These are phyloP conservation scores for Mesochorus sp. DNA, from an alignment of 2,888 invertebrate genomes.

Conservation along the genomic window DNA sequence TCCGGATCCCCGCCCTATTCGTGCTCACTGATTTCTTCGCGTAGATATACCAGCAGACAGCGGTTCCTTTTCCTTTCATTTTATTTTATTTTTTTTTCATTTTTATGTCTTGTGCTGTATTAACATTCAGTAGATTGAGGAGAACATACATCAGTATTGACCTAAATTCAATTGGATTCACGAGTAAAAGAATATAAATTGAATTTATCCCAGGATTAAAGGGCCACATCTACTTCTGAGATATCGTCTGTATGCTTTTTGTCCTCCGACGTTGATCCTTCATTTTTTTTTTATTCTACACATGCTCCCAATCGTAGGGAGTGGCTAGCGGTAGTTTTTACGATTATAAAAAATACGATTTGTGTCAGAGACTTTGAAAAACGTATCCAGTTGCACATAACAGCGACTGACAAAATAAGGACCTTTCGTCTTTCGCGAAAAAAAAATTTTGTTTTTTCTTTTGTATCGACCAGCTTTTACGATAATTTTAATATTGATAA, in stretches of 20 bases:
- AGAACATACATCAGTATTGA: constrained; percentile 7
- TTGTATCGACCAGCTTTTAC: no score
- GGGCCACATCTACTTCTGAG: neutral
- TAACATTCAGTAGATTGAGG: neutral
- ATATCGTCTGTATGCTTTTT: neutral
- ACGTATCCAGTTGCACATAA: no score
- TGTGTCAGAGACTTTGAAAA: no score
- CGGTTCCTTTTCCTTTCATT: constrained; percentile 3
- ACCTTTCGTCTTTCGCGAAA: no score
- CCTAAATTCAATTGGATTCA: constrained; percentile 13
- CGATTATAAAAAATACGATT: no score
- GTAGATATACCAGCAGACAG: neutral
- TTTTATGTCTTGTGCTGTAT: neutral
- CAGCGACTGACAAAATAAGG: no score
- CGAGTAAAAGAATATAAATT: neutral
- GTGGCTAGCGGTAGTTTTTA: no score
- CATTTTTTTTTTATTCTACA: no score
- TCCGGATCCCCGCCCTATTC: constrained; percentile 27
- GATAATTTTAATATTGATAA: no score
- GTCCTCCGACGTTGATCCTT: neutral
- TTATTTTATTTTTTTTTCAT: neutral
- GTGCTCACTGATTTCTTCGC: constrained; percentile 54
- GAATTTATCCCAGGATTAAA: neutral
- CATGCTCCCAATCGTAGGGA: no score
- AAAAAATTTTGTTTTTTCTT: no score